A percentile compares a stretch with the other conserved stretches of the same genome.
Evolutionary conservation across 2,113 vertebrate genomes (phyloP).

Genomic region (Oostethus manadensis): DNA sequence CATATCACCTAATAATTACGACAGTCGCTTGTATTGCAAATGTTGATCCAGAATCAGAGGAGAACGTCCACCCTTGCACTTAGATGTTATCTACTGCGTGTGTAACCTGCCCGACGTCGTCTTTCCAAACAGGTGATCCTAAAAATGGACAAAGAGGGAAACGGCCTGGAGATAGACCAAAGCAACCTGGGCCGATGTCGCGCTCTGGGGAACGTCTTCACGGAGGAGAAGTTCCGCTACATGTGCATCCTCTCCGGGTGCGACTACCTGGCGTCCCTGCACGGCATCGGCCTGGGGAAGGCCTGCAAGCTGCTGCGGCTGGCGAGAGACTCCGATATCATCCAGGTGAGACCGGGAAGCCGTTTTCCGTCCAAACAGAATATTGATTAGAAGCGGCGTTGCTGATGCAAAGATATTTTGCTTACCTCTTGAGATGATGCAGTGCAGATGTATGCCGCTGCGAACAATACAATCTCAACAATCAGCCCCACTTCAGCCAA

Average conservation of each 20-base stretch:
- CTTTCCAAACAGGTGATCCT: constrained; percentile 81
- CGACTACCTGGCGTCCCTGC: constrained; percentile 92
- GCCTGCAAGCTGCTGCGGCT: constrained; percentile 87
- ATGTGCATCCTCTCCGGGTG: constrained; percentile 99
- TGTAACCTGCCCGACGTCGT: neutral
- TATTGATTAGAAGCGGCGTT: neutral
- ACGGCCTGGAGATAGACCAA: constrained; percentile 90
- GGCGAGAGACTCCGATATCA: constrained; percentile 90
- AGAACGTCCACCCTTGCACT: too few species aligned
- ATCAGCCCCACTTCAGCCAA: too few species aligned
- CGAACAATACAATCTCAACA: too few species aligned
- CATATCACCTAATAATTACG: too few species aligned
- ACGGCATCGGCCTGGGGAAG: constrained; percentile 93
- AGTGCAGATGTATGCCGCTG: too few species aligned
- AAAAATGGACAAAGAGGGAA: constrained; percentile 95
- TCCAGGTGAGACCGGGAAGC: constrained; percentile 74
- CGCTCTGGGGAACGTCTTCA: constrained; percentile 87
- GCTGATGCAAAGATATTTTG: too few species aligned
- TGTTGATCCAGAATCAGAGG: too few species aligned
- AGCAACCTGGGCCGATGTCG: constrained; percentile 84
- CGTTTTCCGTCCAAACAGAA: neutral
- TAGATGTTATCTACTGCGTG: neutral
- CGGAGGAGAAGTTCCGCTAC: constrained; percentile 93
- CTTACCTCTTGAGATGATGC: too few species aligned
- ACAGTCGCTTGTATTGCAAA: too few species aligned